These are phyloP conservation scores for Polyommatus icarus DNA, from an alignment of 2,888 invertebrate species.

Conservation along the genomic window DNA sequence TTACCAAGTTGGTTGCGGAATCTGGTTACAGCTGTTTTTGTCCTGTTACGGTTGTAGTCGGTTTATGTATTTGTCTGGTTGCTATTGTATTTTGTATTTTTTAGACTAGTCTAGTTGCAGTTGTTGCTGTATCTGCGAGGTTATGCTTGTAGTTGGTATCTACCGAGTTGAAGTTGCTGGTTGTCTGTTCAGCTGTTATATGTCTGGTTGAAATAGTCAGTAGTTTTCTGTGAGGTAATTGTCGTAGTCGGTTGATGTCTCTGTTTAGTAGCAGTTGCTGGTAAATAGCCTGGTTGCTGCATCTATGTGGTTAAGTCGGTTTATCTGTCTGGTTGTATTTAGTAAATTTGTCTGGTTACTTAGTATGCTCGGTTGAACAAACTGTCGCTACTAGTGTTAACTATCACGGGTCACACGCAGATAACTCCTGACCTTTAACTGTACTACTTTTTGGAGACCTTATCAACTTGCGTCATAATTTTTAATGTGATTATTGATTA, in stretches of 20 bases:
- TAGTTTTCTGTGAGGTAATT: too few relatives aligned
- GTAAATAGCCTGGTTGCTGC: too few relatives aligned
- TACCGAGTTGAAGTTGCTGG: too few relatives aligned
- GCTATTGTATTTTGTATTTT: neutral
- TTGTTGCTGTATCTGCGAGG: too few relatives aligned
- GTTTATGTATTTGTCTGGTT: neutral
- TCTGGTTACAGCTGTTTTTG: neutral
- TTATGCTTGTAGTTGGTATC: neutral
- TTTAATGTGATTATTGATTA: constrained; percentile 1
- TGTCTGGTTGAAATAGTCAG: neutral
- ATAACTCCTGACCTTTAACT: constrained; percentile 64
- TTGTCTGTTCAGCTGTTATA: too few relatives aligned
- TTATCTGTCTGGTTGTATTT: too few relatives aligned
- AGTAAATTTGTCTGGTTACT: neutral
- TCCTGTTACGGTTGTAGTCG: neutral
- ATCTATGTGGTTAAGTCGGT: too few relatives aligned
- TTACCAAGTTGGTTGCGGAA: constrained; percentile 6
- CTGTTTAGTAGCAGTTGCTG: too few relatives aligned
- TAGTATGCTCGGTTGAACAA: constrained; percentile 62
- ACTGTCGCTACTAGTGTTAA: constrained; percentile 55
- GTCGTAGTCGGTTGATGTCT: too few relatives aligned
- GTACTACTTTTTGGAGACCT: constrained; percentile 70
- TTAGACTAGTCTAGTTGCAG: neutral
- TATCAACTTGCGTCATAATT: constrained; percentile 74
- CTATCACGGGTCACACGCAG: constrained; percentile 53